Base-by-base conservation (phyloP, 2,797 vertebrate species). In the Acrossocheilus wenchowensis region DNA sequence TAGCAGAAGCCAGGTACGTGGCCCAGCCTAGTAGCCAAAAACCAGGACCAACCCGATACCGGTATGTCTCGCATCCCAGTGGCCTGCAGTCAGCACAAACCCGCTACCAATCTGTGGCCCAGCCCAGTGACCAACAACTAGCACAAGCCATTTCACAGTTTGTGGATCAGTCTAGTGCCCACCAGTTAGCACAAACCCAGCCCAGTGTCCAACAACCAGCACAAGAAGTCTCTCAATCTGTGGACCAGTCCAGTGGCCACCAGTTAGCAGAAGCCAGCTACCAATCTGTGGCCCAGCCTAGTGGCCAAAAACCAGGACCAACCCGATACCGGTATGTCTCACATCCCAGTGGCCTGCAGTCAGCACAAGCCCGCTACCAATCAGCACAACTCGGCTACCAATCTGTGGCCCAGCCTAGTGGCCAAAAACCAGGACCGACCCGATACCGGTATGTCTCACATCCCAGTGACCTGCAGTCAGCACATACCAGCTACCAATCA, bases 51-150 rank as follows among this genome's bases (percentile, higher is more conserved):
- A 15, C 45, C 2, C 2, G 15, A 4, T 62, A 6, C 6, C 26
- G 7, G 1, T 15, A 14, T 17, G n/a, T 14, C 0, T 0, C 1
- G 3, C 12, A 6, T 11, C 6, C 64, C 0, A 34, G 6, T 21
- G 17, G 17, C 0, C 17, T 10, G 4, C 17, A 21, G 0, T 10
- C 1, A 2, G 3, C 0, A 21, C 17, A 9, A 10, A 0, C 34
- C 7, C 0, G 7, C 6, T 68, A 2, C 7, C 66, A 64, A 26
- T 26, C 34, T 36, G 5, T 69, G 15, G 0, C 5, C 66, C 30
- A 36, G 30, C 66, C 26, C 7, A 4, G 66, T 68, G 64, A 5
- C n/a, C 26, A 12, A 14, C 4, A 23, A 26, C 26, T 26, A 26
- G 26, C 26, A 26, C 26, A 26, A 26, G 26, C 26, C 26, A 26